Conservation (phyloP, 1,140 invertebrate genomes). For the Drosophila tani region DNA sequence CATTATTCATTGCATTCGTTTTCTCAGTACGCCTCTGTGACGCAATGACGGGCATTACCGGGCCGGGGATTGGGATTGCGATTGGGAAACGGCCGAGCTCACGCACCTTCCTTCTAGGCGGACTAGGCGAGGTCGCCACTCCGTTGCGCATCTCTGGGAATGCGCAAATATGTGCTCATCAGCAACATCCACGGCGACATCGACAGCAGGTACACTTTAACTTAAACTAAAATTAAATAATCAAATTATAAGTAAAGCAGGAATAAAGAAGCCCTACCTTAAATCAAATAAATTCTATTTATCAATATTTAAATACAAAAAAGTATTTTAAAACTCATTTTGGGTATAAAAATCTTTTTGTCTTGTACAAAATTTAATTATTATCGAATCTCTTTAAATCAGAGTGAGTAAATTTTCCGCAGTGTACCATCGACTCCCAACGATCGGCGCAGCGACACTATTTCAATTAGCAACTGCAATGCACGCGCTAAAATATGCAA, state of each 20-base stretch:
- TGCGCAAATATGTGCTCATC: conserved; percentile 72
- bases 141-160: conserved; percentile 79
- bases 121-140: conserved; percentile 75
- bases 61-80: conserved; percentile 14
- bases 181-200: conserved; percentile 34
- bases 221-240: neutral
- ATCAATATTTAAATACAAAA: neutral
- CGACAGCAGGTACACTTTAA: conserved; percentile 14
- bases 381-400: neutral
- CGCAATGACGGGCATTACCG: conserved; percentile 70
- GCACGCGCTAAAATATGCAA: conserved; percentile 81
- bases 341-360: neutral
- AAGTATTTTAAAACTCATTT: neutral
- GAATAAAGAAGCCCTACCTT: too few species aligned
- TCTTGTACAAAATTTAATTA: neutral
- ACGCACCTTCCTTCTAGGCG: conserved; percentile 65
- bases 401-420: neutral
- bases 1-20: conserved; percentile 37
- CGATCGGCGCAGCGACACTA: conserved; percentile 61
- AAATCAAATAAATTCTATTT: neutral
- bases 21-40: conserved; percentile 55
- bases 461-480: conserved; percentile 84
- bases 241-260: neutral
- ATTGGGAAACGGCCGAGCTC: conserved; percentile 50
- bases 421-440: neutral